These are phyloP conservation scores for Syncerus caffer DNA, from an alignment of 2,797 vertebrate species.

Conservation along the genomic window DNA sequence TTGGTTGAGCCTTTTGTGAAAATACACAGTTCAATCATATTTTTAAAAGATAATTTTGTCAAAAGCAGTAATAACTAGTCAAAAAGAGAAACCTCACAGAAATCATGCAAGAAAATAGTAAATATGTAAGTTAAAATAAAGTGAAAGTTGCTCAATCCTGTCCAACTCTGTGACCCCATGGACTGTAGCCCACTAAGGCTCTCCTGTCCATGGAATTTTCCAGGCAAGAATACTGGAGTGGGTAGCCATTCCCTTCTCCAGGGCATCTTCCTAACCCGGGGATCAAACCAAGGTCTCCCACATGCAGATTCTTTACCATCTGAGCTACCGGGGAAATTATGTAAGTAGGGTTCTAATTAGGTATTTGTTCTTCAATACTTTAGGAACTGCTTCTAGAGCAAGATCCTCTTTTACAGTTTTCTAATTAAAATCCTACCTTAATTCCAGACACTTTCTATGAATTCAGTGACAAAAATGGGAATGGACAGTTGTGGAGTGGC, in stretches of 20 bases:
- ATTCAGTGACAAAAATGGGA: neutral
- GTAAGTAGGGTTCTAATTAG: neutral
- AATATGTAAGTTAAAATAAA: neutral
- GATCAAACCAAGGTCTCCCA: neutral
- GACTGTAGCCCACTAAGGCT: neutral
- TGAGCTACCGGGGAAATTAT: neutral
- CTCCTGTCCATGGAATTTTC: neutral
- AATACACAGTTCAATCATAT: neutral
- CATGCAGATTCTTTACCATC: neutral
- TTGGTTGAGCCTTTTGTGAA: neutral
- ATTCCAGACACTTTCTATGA: neutral
- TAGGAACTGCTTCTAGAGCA: neutral
- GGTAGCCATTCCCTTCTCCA: neutral
- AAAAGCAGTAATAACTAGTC: neutral
- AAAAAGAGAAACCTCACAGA: neutral
- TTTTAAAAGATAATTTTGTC: neutral
- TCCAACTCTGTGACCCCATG: neutral
- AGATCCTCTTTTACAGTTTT: neutral
- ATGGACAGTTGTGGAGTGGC: neutral
- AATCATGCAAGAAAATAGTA: constrained; percentile 3
- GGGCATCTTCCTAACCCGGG: neutral
- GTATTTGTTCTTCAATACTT: neutral
- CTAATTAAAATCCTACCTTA: constrained; percentile 12
- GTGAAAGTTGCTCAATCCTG: neutral
- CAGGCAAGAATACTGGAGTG: neutral